Evolutionary conservation across 2,888 invertebrate species (phyloP).

Genomic region (Saturnia japonica): DNA sequence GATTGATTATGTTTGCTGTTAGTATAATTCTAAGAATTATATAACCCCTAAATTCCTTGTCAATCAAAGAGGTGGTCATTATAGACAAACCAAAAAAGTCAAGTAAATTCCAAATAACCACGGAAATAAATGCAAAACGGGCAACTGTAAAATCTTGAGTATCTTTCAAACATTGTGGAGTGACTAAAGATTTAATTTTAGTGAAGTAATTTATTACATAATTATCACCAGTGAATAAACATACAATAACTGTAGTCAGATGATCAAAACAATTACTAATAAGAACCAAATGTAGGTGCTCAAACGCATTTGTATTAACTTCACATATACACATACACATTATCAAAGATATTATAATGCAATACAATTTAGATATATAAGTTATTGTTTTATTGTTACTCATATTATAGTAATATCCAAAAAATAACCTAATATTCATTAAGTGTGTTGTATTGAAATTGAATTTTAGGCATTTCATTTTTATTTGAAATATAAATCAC

Average conservation of each 20-base stretch:
- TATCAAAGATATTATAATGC: neutral
- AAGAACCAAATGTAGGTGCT: no score
- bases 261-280: neutral
- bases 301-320: neutral
- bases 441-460: neutral
- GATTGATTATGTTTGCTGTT: neutral
- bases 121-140: neutral
- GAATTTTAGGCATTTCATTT: neutral
- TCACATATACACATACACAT: neutral
- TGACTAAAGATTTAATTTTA: neutral
- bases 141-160: neutral
- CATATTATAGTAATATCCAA: constrained; percentile 10
- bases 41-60: neutral
- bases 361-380: constrained; percentile 4
- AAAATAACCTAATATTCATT: constrained; percentile 3
- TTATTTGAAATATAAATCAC: no score
- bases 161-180: neutral
- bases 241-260: neutral
- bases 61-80: neutral
- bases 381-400: constrained; percentile 8
- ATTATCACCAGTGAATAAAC: neutral
- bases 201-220: neutral
- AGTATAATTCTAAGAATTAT: neutral
- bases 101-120: neutral
- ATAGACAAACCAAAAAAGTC: neutral